Evolutionary conservation across 2,797 vertebrate genomes (phyloP).

Genomic region (Cuculus canorus): DNA sequence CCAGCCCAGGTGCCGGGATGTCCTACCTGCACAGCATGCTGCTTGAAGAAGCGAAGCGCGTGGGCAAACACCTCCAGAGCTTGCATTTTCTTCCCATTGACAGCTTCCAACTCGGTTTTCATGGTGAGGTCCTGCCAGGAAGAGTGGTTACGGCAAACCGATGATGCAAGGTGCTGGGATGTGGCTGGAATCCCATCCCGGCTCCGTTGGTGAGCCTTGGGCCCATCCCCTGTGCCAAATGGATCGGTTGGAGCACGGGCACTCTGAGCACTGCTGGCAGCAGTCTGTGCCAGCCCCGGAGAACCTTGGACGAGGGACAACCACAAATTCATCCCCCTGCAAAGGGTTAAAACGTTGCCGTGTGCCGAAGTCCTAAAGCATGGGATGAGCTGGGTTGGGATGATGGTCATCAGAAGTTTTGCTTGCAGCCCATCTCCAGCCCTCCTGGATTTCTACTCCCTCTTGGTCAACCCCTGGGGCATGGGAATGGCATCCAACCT

Average conservation of each 20-base stretch:
- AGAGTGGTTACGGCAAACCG: fast-evolving
- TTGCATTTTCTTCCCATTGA: slow-evolving; percentile 86
- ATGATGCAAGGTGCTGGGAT: fast-evolving
- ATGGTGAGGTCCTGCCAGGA: slow-evolving; percentile 87
- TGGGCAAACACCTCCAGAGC: slow-evolving; percentile 94
- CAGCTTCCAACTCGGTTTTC: slow-evolving; percentile 91
- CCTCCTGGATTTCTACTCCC: not conserved
- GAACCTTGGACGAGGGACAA: no score
- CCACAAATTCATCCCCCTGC: no score
- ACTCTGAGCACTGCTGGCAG: no score
- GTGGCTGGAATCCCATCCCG: fast-evolving
- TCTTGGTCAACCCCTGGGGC: no score
- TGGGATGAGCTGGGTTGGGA: fast-evolving
- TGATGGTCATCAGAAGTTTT: no score
- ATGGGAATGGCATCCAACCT: fast-evolving
- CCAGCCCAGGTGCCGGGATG: fast-evolving
- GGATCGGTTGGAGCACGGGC: not conserved
- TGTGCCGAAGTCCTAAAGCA: not conserved
- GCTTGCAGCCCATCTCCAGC: not conserved
- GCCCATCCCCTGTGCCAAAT: no score
- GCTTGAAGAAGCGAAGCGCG: slow-evolving; percentile 90
- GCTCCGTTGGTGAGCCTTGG: fast-evolving
- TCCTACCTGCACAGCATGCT: slow-evolving; percentile 88
- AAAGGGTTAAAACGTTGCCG: fast-evolving
- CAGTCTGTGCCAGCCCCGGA: no score